These are phyloP conservation scores for Denticeps clupeoides DNA, from an alignment of 2,797 vertebrate species.

Conservation along the genomic window DNA sequence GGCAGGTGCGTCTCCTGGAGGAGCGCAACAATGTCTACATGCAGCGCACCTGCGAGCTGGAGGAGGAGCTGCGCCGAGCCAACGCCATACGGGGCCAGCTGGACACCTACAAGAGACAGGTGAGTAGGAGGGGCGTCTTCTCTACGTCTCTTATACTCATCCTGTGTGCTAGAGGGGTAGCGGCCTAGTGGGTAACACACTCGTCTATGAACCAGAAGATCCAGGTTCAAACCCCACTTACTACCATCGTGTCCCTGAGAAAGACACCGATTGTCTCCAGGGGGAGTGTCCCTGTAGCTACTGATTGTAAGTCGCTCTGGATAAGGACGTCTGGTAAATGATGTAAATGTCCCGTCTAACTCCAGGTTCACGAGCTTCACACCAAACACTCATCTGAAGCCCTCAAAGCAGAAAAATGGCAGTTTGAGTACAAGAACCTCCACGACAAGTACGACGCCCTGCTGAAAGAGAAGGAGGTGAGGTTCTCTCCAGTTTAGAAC, in stretches of 20 bases:
- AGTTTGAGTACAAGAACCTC: constrained; percentile 79
- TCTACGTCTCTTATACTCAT: too few species aligned
- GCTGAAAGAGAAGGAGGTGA: constrained; percentile 79
- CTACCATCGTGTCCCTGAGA: too few species aligned
- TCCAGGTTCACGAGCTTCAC: constrained; percentile 74
- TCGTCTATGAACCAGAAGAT: too few species aligned
- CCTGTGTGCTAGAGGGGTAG: too few species aligned
- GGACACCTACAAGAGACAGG: constrained; percentile 63
- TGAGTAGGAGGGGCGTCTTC: too few species aligned
- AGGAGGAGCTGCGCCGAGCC: constrained; percentile 78
- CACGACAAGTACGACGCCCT: constrained; percentile 73
- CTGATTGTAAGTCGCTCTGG: too few species aligned
- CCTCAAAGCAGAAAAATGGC: constrained; percentile 83
- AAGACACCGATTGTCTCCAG: neutral
- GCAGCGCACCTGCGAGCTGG: constrained; percentile 81
- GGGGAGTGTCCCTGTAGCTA: neutral
- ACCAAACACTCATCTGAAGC: constrained; percentile 70
- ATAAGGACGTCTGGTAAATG: too few species aligned
- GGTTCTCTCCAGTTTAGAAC: too few species aligned
- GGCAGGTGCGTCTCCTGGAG: constrained; percentile 83
- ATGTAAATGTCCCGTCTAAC: too few species aligned
- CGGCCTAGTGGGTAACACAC: too few species aligned
- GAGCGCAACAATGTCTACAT: constrained; percentile 78
- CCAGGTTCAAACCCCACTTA: too few species aligned
- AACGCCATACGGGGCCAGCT: constrained; percentile 68